Base-by-base conservation (phyloP, 2,888 invertebrate genomes). In the Pycnomerus fuliginosus region DNA sequence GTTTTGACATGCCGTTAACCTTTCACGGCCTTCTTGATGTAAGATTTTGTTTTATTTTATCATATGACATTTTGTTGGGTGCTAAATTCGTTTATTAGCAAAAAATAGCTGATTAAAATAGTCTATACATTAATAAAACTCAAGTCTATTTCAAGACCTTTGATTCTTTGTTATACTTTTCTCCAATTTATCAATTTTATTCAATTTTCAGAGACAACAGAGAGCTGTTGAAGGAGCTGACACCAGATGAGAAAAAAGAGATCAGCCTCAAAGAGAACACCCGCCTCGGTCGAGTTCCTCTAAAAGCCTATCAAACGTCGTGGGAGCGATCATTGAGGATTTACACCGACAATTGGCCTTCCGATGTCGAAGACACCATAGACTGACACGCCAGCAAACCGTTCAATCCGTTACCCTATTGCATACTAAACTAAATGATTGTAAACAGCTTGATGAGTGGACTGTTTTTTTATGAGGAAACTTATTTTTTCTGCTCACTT, bases 321-420 rank as follows among this genome's bases (percentile, higher is more conserved):
- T 44, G 16, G 30, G 87, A 87, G 67, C 76, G 79, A 58, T 84
- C 83, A 16, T 73, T 87, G 34, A 86, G 85, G 73, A 88, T 88
- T 56, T 83, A 85, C 68, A 71, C 84, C 56, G 84, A 85, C 60
- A 70, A 74, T 44, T 69, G 71, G 51, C 71, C 72, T 31, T 65
- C 65, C 49, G 71, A 72, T 60, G 56, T 62, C 14, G 69, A 70
- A 25, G 70, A 72, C 47, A 60, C 61, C 53, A 61, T 65, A 58
- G 71, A 71, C 68, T 71, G 70, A 71, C 69, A 64, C 56, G 63
- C 59, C 58, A 58, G 58, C 46, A 59, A 53, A 25, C 11, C 4
- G 11, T 10, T 10, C 20, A 60, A 60, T 52, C 60, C 66, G 45
- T 65, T 68, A 56, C 59, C 64, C 48, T 68, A 66, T 55, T 68